phyloP scores from a whole-genome alignment of 2,113 vertebrate species.

The Stigmatopora nigra region DNA sequence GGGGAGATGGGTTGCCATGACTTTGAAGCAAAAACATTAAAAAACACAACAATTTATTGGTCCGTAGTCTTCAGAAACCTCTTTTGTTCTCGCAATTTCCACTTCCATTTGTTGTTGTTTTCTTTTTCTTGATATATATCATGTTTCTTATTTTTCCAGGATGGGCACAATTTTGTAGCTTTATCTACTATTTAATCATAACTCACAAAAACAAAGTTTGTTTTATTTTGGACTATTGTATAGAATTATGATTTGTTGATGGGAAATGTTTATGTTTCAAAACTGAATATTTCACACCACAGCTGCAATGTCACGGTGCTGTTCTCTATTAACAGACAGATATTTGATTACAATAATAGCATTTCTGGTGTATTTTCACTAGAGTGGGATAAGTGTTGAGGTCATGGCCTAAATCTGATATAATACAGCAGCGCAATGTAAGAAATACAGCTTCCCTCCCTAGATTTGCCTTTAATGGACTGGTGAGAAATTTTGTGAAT shows the following conservation, averaged over 20 bases:
- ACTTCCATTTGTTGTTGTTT: background rate
- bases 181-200: no score
- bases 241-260: no score
- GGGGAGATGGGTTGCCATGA: conserved; percentile 46
- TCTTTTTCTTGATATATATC: background rate
- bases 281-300: conserved; percentile 26
- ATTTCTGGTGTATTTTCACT: background rate
- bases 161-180: no score
- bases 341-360: conserved; percentile 1
- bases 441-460: background rate
- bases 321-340: conserved; percentile 16
- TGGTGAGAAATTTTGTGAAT: conserved; percentile 18
- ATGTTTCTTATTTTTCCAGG: background rate
- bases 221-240: no score
- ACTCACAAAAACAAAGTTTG: no score
- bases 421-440: background rate
- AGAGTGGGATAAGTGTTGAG: background rate
- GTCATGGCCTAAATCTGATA: background rate
- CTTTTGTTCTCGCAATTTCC: conserved; percentile 15
- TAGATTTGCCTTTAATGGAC: background rate
- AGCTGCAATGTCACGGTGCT: conserved; percentile 19
- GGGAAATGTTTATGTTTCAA: background rate
- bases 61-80: conserved; percentile 26
- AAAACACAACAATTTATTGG: conserved; percentile 40
- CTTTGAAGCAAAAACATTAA: conserved; percentile 29